These are phyloP conservation scores for Macquaria australasica DNA, from an alignment of 2,113 vertebrate species.

Conservation along the genomic window DNA sequence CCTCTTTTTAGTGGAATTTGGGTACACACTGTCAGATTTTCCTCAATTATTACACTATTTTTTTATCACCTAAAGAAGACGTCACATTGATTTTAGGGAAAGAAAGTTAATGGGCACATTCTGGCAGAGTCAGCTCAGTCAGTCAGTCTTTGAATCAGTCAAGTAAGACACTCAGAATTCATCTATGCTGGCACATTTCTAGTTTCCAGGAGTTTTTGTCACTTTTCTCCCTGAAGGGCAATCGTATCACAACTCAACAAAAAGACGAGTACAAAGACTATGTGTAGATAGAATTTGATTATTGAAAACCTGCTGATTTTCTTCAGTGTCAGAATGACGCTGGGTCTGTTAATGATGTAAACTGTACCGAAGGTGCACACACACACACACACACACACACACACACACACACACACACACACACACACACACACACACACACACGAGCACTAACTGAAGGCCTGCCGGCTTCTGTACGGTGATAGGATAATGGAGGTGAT, in stretches of 20 bases:
- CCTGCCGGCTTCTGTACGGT: constrained; percentile 61
- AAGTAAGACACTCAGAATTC: background rate
- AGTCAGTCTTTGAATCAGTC: background rate
- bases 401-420: constrained; percentile 24
- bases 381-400: constrained; percentile 29
- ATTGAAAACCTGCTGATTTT: background rate
- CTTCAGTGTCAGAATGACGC: background rate
- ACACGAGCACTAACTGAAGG: constrained; percentile 23
- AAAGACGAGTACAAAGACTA: background rate
- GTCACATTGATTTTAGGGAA: background rate
- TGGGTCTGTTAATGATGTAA: background rate
- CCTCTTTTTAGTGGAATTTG: constrained; percentile 50
- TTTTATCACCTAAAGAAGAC: background rate
- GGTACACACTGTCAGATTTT: constrained; percentile 13
- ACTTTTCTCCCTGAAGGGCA: background rate
- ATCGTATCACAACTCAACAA: background rate
- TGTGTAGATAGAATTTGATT: constrained; percentile 38
- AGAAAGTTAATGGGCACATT: background rate
- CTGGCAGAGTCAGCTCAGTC: background rate
- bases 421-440: constrained; percentile 15
- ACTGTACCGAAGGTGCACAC: constrained; percentile 11
- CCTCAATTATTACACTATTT: constrained; percentile 14
- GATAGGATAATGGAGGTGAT: constrained; percentile 80
- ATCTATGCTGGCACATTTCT: background rate
- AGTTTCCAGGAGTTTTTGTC: constrained; percentile 9